Evolutionary conservation across 92 coral and sea anemone genomes (phyloP), one percentile per base, ranked within the genome.

Genomic region (Bergia sp.): DNA sequence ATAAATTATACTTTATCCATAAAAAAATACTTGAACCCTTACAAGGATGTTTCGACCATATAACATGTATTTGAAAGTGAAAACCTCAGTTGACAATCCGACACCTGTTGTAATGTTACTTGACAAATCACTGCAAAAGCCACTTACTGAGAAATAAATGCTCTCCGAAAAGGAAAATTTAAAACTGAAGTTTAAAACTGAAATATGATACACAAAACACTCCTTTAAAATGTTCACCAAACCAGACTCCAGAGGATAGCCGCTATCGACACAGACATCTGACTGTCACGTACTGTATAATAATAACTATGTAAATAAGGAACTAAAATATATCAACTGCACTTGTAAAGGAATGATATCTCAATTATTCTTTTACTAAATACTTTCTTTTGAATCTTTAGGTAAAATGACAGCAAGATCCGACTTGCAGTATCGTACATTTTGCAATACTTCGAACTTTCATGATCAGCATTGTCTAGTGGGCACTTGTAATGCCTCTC

Each of bases 401-500:
- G 47, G 21, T 15, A 38, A 76, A 42, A 38, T 15, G 41, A 39
- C 80, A 41, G 80, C 80, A 39, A 50, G 80, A 20, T 75, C 13
- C 38, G 45, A 12, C 1, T 10, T 13, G n/a, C 18, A 1, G 47
- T 21, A 75, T 75, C 11, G 79, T 7, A 44, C n/a, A 13, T 13
- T 12, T 29, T 36, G 42, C 10, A 10, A 79, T 53, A 41, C 66
- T 79, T 79, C 82, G 55, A 77, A 77, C 36, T 44, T 42, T 23
- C 74, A 9, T 72, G 43, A 72, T 23, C 43, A 76, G 29, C 6
- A 5, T 21, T 76, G 50, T 40, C 41, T 76, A 21, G 53, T 76
- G 36, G 61, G 82, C 82, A 79, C 66, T 79, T 61, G 73, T 40
- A 81, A 20, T 15, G 74, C 53, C 85, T 81, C 85, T 81, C 73